These are phyloP conservation scores for Pycnomerus fuliginosus DNA, from an alignment of 2,888 invertebrate species.

Conservation along the genomic window DNA sequence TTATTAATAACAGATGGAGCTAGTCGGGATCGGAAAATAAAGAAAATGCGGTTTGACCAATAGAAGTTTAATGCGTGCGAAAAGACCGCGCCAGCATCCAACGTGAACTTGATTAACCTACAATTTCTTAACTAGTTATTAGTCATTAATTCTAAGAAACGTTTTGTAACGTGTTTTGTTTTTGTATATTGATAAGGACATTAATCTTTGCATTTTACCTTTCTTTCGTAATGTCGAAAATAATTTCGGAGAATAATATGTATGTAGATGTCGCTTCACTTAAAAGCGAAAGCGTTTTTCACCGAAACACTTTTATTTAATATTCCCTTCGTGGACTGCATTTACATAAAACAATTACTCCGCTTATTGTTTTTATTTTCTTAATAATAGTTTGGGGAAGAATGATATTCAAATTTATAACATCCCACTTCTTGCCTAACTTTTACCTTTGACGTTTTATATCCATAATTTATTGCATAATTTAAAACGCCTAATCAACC, in stretches of 20 bases:
- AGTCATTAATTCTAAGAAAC: constrained; percentile 21
- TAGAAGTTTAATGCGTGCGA: constrained; percentile 5
- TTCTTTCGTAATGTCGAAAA: constrained; percentile 22
- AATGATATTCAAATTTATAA: too few species aligned
- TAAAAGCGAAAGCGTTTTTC: constrained; percentile 22
- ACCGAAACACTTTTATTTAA: constrained; percentile 19
- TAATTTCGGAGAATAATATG: constrained; percentile 18
- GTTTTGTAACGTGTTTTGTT: constrained; percentile 30
- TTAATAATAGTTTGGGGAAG: too few species aligned
- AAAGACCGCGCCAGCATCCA: neutral
- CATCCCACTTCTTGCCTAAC: too few species aligned
- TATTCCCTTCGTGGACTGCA: too few species aligned
- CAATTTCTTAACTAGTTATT: constrained; percentile 24
- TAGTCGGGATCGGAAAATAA: too few species aligned
- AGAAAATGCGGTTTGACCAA: too few species aligned
- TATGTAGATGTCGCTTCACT: constrained; percentile 20
- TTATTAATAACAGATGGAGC: too few species aligned
- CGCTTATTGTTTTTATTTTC: too few species aligned
- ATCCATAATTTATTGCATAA: constrained; percentile 21
- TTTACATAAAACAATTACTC: too few species aligned
- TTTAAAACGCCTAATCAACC: constrained; percentile 14
- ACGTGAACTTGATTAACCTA: constrained; percentile 17
- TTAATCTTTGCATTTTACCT: constrained; percentile 21
- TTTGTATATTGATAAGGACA: constrained; percentile 23
- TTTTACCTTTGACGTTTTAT: constrained; percentile 22